phyloP scores from a whole-genome alignment of 2,888 invertebrate species.

The Eueremaeus valkanovi region DNA sequence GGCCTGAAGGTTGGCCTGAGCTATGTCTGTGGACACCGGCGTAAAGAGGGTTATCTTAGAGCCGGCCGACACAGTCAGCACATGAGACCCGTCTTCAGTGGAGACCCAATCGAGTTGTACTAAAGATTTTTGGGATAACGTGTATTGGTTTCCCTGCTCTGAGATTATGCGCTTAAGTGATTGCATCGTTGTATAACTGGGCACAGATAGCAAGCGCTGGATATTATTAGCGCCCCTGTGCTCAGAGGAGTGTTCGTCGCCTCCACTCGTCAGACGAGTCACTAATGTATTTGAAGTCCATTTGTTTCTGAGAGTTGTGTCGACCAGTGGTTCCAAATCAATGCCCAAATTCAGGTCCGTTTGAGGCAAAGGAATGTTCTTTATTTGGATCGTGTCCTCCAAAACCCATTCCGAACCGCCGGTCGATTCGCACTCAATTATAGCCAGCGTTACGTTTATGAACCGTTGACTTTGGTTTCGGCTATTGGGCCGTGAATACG shows the following conservation, averaged over 20 bases:
- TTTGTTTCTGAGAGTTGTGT: slow-evolving; percentile 46
- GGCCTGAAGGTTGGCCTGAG: slow-evolving; percentile 86
- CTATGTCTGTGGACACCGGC: slow-evolving; percentile 87
- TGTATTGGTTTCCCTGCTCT: slow-evolving; percentile 86
- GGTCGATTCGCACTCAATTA: slow-evolving; percentile 98
- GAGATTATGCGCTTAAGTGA: slow-evolving; percentile 80
- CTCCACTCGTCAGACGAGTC: slow-evolving; percentile 41
- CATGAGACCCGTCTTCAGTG: slow-evolving; percentile 97
- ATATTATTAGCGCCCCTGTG: slow-evolving; percentile 43
- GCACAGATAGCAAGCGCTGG: slow-evolving; percentile 70
- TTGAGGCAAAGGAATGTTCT: slow-evolving; percentile 72
- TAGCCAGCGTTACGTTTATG: slow-evolving; percentile 86
- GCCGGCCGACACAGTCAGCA: slow-evolving; percentile 91
- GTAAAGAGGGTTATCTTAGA: slow-evolving; percentile 88
- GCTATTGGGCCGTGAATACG: slow-evolving; percentile 74
- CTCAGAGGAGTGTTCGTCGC: slow-evolving; percentile 43
- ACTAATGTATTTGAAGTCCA: slow-evolving; percentile 45
- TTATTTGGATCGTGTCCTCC: slow-evolving; percentile 90
- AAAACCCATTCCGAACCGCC: slow-evolving; percentile 83
- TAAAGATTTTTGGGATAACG: slow-evolving; percentile 81
- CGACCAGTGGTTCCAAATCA: slow-evolving; percentile 45
- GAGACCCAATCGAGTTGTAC: slow-evolving; percentile 99
- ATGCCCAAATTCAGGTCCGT: slow-evolving; percentile 40
- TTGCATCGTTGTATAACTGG: slow-evolving; percentile 83
- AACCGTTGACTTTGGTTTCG: slow-evolving; percentile 63